Conservation (phyloP, 2,888 invertebrate species). For the Gastrophysa polygoni region DNA sequence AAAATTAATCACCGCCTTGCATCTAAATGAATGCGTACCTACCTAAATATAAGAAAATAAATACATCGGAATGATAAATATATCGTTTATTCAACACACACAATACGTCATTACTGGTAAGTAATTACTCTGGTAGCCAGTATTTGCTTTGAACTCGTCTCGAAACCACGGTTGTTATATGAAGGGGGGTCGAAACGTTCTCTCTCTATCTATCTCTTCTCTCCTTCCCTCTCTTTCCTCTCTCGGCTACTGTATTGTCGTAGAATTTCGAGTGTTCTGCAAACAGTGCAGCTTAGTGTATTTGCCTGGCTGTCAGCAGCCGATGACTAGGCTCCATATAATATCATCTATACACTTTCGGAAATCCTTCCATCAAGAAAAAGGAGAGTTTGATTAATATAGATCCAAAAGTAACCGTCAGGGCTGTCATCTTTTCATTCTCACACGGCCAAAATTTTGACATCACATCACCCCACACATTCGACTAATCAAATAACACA, state of each 20-base stretch:
- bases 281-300: conserved; percentile 57
- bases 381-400: not conserved
- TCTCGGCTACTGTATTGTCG: conserved; percentile 59
- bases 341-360: not conserved
- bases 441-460: no score
- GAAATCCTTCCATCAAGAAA: not conserved
- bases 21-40: no score
- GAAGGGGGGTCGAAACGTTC: conserved; percentile 35
- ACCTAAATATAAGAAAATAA: conserved; percentile 19
- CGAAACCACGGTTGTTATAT: conserved; percentile 27
- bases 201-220: not conserved
- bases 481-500: no score
- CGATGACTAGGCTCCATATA: conserved; percentile 29
- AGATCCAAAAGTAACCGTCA: no score
- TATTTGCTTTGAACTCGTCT: conserved; percentile 42
- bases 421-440: no score
- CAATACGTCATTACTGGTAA: conserved; percentile 44
- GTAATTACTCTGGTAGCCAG: conserved; percentile 45
- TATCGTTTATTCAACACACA: conserved; percentile 37
- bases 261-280: conserved; percentile 58
- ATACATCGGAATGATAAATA: conserved; percentile 39
- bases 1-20: no score
- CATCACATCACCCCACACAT: no score
- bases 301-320: conserved; percentile 55
- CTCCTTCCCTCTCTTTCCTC: conserved; percentile 23